These are phyloP conservation scores for Daphoenositta chrysoptera DNA, from an alignment of 2,113 vertebrate genomes.

Conservation along the genomic window DNA sequence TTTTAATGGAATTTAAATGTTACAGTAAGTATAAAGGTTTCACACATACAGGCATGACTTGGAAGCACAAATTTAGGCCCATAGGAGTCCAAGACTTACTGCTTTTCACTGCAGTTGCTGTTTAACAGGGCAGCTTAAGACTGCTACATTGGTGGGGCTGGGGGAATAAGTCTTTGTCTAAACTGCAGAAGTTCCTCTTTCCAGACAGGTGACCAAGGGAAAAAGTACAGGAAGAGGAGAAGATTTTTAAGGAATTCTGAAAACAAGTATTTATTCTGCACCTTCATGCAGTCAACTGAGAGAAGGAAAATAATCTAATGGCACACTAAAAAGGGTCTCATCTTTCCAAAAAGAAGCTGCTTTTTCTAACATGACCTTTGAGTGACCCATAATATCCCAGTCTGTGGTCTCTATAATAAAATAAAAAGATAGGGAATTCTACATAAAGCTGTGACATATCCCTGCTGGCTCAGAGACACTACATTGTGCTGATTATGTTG, in stretches of 20 bases:
- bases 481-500: constrained; percentile 70
- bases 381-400: constrained; percentile 68
- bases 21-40: neutral
- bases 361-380: constrained; percentile 66
- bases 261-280: constrained; percentile 12
- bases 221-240: neutral
- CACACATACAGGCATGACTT: neutral
- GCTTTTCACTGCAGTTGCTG: neutral
- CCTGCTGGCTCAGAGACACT: constrained; percentile 69
- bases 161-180: neutral
- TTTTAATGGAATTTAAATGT: neutral
- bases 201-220: neutral
- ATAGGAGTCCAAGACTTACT: neutral
- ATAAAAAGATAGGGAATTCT: constrained; percentile 64
- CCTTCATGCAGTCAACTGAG: neutral
- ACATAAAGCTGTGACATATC: constrained; percentile 70
- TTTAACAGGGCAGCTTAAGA: neutral
- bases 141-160: neutral
- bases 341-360: constrained; percentile 56
- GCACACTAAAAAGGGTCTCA: constrained; percentile 1
- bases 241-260: constrained; percentile 9
- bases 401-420: constrained; percentile 74
- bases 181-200: neutral
- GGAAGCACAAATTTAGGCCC: too few relatives aligned
- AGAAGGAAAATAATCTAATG: constrained; percentile 52